Conservation (phyloP, 2,888 invertebrate species). For the Caenorhabditis virilis region DNA sequence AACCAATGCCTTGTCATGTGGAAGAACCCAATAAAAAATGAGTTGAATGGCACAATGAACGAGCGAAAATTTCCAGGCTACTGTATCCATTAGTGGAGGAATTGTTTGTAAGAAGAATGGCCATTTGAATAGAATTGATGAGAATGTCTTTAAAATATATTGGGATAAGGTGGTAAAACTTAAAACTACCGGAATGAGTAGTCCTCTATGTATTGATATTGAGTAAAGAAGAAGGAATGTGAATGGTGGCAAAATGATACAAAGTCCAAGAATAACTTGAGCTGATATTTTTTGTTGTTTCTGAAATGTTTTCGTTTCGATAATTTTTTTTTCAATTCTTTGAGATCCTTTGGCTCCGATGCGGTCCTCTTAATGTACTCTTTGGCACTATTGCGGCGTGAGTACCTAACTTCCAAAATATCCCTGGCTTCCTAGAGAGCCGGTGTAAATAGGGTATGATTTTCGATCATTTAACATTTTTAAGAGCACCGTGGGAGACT, state of each 20-base stretch:
- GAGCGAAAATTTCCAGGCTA: slow-evolving; percentile 41
- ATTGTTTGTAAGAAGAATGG: slow-evolving; percentile 42
- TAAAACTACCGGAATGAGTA: slow-evolving; percentile 24
- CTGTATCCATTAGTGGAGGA: slow-evolving; percentile 41
- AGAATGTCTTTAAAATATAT: slow-evolving; percentile 42
- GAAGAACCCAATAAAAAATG: slow-evolving; percentile 43
- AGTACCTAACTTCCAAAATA: too few relatives aligned
- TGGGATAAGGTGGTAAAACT: background rate
- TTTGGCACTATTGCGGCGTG: too few relatives aligned
- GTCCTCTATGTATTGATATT: slow-evolving; percentile 42
- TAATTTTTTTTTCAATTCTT: slow-evolving; percentile 1
- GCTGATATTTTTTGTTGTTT: slow-evolving; percentile 46
- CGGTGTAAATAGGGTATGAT: too few relatives aligned
- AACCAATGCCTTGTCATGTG: slow-evolving; percentile 44
- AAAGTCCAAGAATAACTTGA: slow-evolving; percentile 26
- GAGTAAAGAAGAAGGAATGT: slow-evolving; percentile 45
- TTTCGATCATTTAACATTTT: too few relatives aligned
- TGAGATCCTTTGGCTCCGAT: too few relatives aligned
- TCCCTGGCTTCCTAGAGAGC: too few relatives aligned
- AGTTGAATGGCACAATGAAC: slow-evolving; percentile 42
- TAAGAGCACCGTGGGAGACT: too few relatives aligned
- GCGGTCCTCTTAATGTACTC: too few relatives aligned
- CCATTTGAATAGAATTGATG: slow-evolving; percentile 29
- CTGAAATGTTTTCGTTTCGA: slow-evolving; percentile 19
- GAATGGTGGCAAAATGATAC: slow-evolving; percentile 29